Base-by-base conservation (phyloP, 2,888 invertebrate genomes). In the Gastrophysa polygoni region DNA sequence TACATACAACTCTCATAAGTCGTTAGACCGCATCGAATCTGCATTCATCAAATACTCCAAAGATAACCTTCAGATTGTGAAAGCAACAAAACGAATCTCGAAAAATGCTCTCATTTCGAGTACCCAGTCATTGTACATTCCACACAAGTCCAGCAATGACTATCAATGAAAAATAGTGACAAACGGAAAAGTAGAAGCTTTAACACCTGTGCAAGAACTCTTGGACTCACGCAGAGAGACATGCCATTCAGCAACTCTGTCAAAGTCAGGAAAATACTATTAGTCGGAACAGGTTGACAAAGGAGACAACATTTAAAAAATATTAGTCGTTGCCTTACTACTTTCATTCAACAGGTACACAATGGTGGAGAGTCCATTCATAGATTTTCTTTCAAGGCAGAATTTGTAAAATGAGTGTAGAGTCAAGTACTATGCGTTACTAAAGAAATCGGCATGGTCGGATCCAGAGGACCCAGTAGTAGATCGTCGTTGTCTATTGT, bases 291-390 rank as follows among this genome's bases (percentile, higher is more conserved):
- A 47, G 60, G 61, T 61, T 64, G 57, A 68, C 66, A 71, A 71
- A 61, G 65, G 59, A 50, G 47, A 67, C 59, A 67, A 64, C 68
- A 71, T 72, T 72, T 72, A 71, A 72, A 71, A 72, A 68, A 64
- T 67, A 71, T 71, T 70, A 70, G 69, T 64, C 66, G 59, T 63
- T 66, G 55, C 63, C 68, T 66, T 61, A 49, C 48, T 52, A 59
- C 44, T 38, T 59, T 68, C 61, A 56, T 62, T 24, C 54, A 21
- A 54, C 54, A 54, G 54, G 54, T 54, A 54, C 43, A 57, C 57
- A 49, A 63, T 38, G 64, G 49, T 52, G 57, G 48, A 29, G 59
- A 58, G 32, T 18, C 61, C 70, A 70, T 70, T 70, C 67, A 70
- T 59, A 52, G 67, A 61, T 49, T 58, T 55, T 58, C 59, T 48